Evolutionary conservation across 2,797 vertebrate species (phyloP).

Genomic region (Ibycter americanus): DNA sequence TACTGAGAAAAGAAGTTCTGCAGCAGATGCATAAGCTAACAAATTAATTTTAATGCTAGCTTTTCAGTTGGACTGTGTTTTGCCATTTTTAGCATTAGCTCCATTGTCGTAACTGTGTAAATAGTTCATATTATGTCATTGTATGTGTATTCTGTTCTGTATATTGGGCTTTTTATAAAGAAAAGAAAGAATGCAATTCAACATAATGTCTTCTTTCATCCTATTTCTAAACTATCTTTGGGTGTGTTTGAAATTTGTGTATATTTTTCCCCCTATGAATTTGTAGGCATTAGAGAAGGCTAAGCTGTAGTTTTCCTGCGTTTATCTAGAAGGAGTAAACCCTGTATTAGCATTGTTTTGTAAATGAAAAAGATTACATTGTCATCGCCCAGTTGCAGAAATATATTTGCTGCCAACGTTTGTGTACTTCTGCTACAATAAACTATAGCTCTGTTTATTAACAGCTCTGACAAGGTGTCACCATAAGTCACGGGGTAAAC

Average conservation of each 20-base stretch:
- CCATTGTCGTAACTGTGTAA: neutral
- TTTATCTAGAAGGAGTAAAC: neutral
- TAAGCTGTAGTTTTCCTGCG: neutral
- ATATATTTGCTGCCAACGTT: neutral
- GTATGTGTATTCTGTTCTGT: neutral
- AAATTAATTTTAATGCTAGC: neutral
- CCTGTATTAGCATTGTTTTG: neutral
- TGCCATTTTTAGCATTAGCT: neutral
- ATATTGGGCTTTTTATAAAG: neutral
- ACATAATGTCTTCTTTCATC: neutral
- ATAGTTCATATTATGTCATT: neutral
- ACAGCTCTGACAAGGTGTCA: neutral
- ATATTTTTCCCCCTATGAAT: neutral
- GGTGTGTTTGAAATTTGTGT: neutral
- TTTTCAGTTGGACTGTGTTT: neutral
- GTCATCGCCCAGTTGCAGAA: neutral
- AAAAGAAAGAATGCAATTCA: neutral
- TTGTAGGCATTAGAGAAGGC: neutral
- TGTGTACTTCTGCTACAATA: rapidly evolving
- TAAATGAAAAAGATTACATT: rapidly evolving
- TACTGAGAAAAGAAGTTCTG: neutral
- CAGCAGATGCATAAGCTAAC: neutral
- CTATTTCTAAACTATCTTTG: neutral
- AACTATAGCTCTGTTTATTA: rapidly evolving
- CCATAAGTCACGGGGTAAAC: rapidly evolving